Percentiles rank a stretch among this genome's conserved stretches.
Evolutionary conservation across 2,797 vertebrate species (phyloP).

Genomic region (Cetoscarus ocellatus): DNA sequence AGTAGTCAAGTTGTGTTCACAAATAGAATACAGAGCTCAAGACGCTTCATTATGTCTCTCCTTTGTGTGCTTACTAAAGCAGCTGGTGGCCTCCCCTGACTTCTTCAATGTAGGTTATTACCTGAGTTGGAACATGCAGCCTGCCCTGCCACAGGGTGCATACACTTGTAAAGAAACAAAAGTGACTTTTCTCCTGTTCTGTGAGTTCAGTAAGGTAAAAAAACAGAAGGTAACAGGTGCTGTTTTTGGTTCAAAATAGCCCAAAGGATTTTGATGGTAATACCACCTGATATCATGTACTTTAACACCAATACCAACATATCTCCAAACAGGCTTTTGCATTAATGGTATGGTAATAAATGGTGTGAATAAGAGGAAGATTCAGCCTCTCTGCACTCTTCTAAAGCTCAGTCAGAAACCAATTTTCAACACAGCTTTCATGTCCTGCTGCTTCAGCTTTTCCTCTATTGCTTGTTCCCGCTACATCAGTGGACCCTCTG

Average conservation of each 20-base stretch:
- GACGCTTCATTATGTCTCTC: constrained; percentile 77
- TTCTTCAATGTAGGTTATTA: constrained; percentile 73
- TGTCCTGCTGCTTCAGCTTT: constrained; percentile 44
- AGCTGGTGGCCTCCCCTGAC: constrained; percentile 60
- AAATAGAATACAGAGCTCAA: constrained; percentile 82
- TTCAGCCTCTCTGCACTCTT: constrained; percentile 24
- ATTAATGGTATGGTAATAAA: constrained; percentile 36
- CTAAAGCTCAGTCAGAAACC: constrained; percentile 36
- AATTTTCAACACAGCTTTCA: constrained; percentile 41
- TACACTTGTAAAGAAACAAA: constrained; percentile 40
- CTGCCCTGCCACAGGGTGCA: constrained; percentile 46
- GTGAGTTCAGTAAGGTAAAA: constrained; percentile 43
- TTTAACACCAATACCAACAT: constrained; percentile 11
- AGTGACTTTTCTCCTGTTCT: constrained; percentile 32
- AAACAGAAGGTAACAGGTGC: neutral
- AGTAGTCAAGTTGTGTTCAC: constrained; percentile 74
- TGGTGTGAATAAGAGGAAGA: constrained; percentile 29
- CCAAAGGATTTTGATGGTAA: constrained; percentile 30
- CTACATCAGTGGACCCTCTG: constrained; percentile 10
- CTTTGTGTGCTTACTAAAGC: constrained; percentile 72
- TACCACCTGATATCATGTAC: constrained; percentile 11
- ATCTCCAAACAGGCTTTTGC: constrained; percentile 8
- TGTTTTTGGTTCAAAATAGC: neutral
- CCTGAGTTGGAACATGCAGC: constrained; percentile 48
- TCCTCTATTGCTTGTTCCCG: constrained; percentile 12